Conservation (phyloP, 2,888 invertebrate species). For the Apocheima hispidaria region DNA sequence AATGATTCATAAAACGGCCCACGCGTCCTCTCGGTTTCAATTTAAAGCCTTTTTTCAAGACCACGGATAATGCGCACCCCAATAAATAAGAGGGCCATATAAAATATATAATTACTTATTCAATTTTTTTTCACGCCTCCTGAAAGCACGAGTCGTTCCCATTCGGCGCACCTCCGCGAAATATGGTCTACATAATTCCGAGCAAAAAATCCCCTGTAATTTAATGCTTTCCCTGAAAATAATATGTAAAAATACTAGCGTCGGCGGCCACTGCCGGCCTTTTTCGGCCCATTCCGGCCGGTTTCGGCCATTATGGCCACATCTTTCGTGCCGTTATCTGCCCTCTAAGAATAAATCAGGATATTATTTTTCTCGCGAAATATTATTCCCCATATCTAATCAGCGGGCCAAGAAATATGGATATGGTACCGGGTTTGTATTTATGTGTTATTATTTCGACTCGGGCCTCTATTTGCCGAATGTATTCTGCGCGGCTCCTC, state of each 20-base stretch:
- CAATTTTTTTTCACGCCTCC: conserved; percentile 63
- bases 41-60: conserved; percentile 51
- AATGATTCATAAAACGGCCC: conserved; percentile 49
- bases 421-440: conserved; percentile 64
- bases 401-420: conserved; percentile 75
- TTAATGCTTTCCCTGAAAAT: conserved; percentile 76
- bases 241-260: conserved; percentile 80
- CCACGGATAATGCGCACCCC: conserved; percentile 55
- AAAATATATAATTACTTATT: conserved; percentile 70
- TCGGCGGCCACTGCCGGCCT: conserved; percentile 63
- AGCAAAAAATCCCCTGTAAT: conserved; percentile 74
- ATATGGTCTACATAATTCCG: conserved; percentile 79
- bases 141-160: conserved; percentile 69
- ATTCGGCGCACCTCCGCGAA: conserved; percentile 73
- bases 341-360: conserved; percentile 77
- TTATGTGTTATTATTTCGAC: conserved; percentile 61
- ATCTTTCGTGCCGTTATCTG: conserved; percentile 76
- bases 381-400: conserved; percentile 82
- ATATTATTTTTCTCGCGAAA: conserved; percentile 76
- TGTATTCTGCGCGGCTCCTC: conserved; percentile 21
- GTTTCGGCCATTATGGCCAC: conserved; percentile 72
- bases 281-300: conserved; percentile 70
- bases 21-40: conserved; percentile 51
- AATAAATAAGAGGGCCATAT: conserved; percentile 62
- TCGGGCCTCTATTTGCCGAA: conserved; percentile 26